These are phyloP conservation scores for Sphecodes monilicornis DNA, from an alignment of 2,888 invertebrate genomes.

Conservation along the genomic window DNA sequence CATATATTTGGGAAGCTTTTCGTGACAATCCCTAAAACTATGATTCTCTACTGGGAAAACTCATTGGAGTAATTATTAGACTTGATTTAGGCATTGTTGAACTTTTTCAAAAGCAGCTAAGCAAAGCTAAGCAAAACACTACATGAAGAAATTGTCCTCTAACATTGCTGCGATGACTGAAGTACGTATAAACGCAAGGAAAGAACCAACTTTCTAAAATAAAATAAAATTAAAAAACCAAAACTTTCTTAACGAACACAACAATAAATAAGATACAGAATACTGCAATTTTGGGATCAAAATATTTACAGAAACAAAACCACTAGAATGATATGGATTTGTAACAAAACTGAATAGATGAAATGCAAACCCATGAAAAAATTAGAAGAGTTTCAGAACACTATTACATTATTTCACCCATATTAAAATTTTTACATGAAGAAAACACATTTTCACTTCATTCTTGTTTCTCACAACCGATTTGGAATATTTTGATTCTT, in stretches of 20 bases:
- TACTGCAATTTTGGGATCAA: no score
- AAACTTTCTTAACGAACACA: background rate
- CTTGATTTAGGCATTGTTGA: background rate
- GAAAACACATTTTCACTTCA: background rate
- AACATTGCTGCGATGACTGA: no score
- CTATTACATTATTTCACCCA: background rate
- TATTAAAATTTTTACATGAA: background rate
- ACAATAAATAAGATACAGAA: no score
- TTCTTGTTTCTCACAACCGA: background rate
- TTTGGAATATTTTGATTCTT: background rate
- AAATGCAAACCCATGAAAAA: background rate
- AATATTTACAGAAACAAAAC: background rate
- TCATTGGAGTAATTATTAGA: conserved; percentile 48
- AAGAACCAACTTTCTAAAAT: background rate
- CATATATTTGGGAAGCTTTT: background rate
- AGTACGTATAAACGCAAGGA: no score
- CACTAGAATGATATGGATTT: background rate
- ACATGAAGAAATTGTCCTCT: no score
- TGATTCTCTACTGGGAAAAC: conserved; percentile 28
- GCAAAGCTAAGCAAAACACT: no score
- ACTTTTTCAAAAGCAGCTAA: background rate
- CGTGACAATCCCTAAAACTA: background rate
- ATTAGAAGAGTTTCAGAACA: background rate
- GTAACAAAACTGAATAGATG: background rate
- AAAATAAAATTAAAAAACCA: background rate